Base-by-base conservation (phyloP, 2,113 vertebrate genomes). In the Bubo blakistoni region DNA sequence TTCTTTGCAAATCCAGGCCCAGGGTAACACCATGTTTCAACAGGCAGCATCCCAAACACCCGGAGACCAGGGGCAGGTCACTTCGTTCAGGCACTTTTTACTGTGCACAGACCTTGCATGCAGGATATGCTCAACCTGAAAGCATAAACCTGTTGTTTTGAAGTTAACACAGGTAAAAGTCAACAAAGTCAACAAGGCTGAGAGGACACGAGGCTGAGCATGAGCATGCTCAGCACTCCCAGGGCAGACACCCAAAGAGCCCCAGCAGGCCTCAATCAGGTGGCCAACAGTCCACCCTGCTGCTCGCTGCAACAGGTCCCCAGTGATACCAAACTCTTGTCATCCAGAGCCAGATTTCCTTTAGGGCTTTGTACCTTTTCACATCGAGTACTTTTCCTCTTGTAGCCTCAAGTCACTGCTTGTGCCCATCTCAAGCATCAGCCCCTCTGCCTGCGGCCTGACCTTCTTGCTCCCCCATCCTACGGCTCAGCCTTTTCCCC, bases 61-160 rank as follows among this genome's bases (percentile, higher is more conserved):
- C 61, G 18, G 47, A 0, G 7, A 38, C 40, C 19, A 0, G 1
- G 36, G 20, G 17, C 13, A 34, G 55, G 24, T 58, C 54, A 11
- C n/a, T 44, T 32, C 4, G 1, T 36, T 54, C 30, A 25, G 40
- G 47, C 27, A 16, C 22, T 22, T 79, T 29, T 55, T 54, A 30
- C 38, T 2, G 3, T 4, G 0, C 9, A 24, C 71, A 54, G 51
- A 36, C 22, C 34, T 32, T 11, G 42, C 22, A 11, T 4, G 55
- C 40, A 34, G 32, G 36, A n/a, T 24, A 32, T 2, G 2, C 46
- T 49, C n/a, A 72, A 11, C 18, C 21, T 21, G 79, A 59, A 52
- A 66, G 34, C 29, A 4, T 15, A n/a, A 71, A 65, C 38, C 24
- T 44, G 26, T 22, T 42, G 11, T 24, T 61, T 29, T 25, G 26